Conservation (phyloP, 2,113 vertebrate genomes). For the Myiozetetes cayanensis region DNA sequence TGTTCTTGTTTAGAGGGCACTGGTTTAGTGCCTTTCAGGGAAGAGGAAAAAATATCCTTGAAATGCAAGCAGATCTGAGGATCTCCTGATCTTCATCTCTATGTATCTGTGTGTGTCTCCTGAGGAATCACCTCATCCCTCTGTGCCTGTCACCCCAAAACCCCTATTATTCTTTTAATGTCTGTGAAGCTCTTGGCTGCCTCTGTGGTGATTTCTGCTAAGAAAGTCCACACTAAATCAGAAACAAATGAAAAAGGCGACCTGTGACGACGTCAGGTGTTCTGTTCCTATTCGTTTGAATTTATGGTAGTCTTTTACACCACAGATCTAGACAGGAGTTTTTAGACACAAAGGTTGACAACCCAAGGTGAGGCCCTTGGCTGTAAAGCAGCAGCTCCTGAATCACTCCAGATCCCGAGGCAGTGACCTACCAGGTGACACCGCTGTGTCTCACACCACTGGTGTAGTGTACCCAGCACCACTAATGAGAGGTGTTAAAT, state of each 20-base stretch:
- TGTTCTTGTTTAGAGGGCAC: not conserved
- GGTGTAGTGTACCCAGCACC: not conserved
- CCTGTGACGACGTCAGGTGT: accelerated
- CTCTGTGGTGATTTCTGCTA: accelerated
- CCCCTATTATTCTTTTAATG: not conserved
- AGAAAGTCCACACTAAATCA: not conserved
- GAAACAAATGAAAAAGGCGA: not conserved
- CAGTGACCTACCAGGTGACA: accelerated
- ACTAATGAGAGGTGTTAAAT: not conserved
- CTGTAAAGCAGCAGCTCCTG: not conserved
- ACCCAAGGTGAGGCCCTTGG: not conserved
- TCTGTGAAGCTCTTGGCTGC: not conserved
- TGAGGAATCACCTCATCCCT: not conserved
- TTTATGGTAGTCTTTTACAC: not conserved
- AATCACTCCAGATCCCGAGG: not conserved
- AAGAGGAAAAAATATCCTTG: not conserved
- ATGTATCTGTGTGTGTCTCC: accelerated
- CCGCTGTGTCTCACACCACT: accelerated
- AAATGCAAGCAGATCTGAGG: not conserved
- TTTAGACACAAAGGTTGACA: not conserved
- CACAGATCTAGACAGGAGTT: not conserved
- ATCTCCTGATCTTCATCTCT: not conserved
- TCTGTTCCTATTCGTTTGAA: not conserved
- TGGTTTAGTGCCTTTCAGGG: not conserved
- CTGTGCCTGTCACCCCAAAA: not conserved